Conservation (phyloP, 2,797 vertebrate genomes). For the Dicrostonyx torquatus region DNA sequence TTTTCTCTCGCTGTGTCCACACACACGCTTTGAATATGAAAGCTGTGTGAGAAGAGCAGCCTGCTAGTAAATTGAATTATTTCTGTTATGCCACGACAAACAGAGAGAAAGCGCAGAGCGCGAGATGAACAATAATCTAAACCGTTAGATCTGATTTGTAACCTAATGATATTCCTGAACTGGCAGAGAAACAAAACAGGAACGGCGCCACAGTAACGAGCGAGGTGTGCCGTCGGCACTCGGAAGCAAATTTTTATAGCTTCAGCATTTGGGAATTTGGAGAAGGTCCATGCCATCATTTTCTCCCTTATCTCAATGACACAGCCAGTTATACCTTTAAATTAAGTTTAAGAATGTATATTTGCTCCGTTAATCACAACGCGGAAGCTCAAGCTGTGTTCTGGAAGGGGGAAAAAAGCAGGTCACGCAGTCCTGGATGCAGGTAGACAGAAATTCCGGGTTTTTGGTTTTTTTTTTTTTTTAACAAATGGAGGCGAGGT, state of each 20-base stretch:
- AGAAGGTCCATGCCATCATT: conserved; percentile 75
- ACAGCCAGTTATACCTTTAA: conserved; percentile 78
- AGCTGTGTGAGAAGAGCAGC: conserved; percentile 66
- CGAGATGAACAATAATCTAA: conserved; percentile 71
- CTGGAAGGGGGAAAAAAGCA: neutral
- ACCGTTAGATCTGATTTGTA: conserved; percentile 77
- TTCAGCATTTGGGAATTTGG: conserved; percentile 81
- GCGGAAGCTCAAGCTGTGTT: conserved; percentile 60
- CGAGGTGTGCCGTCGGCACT: conserved; percentile 75
- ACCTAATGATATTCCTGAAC: conserved; percentile 72
- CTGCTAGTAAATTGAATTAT: conserved; percentile 83
- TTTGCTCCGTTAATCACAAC: conserved; percentile 67
- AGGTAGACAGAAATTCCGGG: neutral
- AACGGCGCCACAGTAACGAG: conserved; percentile 40
- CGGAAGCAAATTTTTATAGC: conserved; percentile 60
- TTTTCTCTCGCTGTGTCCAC: conserved; percentile 20
- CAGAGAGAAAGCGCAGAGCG: conserved; percentile 70
- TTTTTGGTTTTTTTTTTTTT: neutral
- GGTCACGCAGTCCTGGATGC: neutral
- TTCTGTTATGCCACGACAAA: conserved; percentile 72
- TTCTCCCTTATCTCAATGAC: conserved; percentile 74
- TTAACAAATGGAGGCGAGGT: too few relatives aligned
- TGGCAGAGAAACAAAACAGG: conserved; percentile 70
- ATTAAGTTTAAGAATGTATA: conserved; percentile 72
- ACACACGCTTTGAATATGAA: conserved; percentile 70